These are phyloP conservation scores for Motacilla alba DNA, from an alignment of 2,113 vertebrate genomes.

Conservation along the genomic window DNA sequence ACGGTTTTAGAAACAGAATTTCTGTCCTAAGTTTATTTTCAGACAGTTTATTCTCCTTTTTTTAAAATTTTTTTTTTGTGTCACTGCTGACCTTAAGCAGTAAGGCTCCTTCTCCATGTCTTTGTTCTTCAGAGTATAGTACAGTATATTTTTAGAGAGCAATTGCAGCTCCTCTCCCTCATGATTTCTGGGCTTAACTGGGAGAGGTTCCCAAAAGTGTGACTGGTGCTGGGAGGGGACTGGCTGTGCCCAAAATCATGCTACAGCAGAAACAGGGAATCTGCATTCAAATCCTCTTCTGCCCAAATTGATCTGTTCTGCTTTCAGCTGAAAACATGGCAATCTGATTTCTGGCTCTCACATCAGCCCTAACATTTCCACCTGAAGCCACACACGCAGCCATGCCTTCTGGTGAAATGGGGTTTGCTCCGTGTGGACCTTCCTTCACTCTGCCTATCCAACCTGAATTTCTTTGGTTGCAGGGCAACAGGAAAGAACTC, in stretches of 20 bases:
- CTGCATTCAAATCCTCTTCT: neutral
- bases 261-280: neutral
- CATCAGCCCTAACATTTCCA: neutral
- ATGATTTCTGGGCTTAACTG: fast-evolving
- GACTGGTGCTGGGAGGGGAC: fast-evolving
- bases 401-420: fast-evolving
- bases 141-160: neutral
- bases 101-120: neutral
- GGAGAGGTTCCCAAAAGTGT: neutral
- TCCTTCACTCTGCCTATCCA: neutral
- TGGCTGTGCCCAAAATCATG: neutral
- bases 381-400: neutral
- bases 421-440: fast-evolving
- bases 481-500: neutral
- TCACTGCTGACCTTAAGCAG: neutral
- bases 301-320: neutral
- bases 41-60: neutral
- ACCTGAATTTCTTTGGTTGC: neutral
- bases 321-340: neutral
- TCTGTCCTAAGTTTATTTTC: neutral
- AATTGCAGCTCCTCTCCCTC: neutral
- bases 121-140: neutral
- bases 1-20: neutral
- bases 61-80: neutral
- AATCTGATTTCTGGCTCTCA: neutral